These are phyloP conservation scores for Acleris cristana DNA, from an alignment of 2,888 invertebrate species.

Conservation along the genomic window DNA sequence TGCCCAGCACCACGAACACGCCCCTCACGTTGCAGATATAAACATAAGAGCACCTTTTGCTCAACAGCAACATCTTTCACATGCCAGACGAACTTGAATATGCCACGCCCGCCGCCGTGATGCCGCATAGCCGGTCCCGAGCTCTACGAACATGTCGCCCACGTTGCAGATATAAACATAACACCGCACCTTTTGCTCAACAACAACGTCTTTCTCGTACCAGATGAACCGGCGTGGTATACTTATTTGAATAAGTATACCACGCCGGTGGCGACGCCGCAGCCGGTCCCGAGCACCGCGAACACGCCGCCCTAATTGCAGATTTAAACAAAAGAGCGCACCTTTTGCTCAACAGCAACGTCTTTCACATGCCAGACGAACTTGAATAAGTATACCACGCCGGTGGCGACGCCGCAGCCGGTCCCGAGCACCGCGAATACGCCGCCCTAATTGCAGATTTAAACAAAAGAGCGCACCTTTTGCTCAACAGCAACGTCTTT, in stretches of 20 bases:
- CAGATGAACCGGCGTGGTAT: too few species aligned
- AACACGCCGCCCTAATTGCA: too few species aligned
- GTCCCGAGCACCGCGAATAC: too few species aligned
- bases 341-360: constrained; percentile 91
- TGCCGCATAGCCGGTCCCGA: constrained; percentile 89
- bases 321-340: constrained; percentile 49
- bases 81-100: constrained; percentile 55
- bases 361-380: constrained; percentile 79
- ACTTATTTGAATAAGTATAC: too few species aligned
- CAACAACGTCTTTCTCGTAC: too few species aligned
- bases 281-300: too few species aligned
- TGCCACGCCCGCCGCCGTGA: constrained; percentile 48
- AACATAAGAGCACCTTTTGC: constrained; percentile 77
- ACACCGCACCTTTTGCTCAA: too few species aligned
- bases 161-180: too few species aligned
- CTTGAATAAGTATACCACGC: too few species aligned
- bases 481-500: constrained; percentile 91
- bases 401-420: too few species aligned
- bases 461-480: constrained; percentile 79
- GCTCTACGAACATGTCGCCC: too few species aligned
- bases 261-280: constrained; percentile 90
- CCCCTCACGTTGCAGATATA: constrained; percentile 90
- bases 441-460: too few species aligned
- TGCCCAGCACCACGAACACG: constrained; percentile 86
- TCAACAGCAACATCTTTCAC: constrained; percentile 89